Percentiles rank a stretch among this genome's conserved stretches.
Conservation (phyloP, 2,113 vertebrate species). For the Camelus bactrianus region DNA sequence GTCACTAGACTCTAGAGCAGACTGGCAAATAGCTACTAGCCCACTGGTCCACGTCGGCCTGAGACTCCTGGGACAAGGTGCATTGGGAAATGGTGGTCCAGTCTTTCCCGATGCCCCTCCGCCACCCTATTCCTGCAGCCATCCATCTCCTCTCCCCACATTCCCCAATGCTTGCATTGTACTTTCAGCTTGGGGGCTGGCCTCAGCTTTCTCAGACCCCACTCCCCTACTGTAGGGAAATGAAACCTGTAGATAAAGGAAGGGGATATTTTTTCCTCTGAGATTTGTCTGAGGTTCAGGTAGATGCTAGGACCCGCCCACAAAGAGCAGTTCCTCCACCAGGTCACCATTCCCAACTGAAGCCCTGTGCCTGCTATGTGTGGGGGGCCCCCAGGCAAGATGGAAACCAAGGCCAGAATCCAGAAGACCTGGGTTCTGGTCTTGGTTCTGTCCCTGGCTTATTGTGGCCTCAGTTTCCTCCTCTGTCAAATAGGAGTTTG, state of each 20-base stretch:
- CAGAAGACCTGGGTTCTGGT: background rate
- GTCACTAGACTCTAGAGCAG: background rate
- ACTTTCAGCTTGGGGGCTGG: background rate
- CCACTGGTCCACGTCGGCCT: background rate
- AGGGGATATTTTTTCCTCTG: background rate
- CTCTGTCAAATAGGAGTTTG: slow-evolving; percentile 10
- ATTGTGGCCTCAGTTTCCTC: background rate
- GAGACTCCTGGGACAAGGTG: background rate
- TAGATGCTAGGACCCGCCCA: background rate
- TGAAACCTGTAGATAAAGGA: background rate
- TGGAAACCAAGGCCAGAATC: background rate
- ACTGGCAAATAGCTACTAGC: background rate
- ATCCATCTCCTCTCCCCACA: background rate
- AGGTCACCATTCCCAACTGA: background rate
- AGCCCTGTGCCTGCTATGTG: background rate
- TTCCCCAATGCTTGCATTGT: background rate
- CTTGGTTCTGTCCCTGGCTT: slow-evolving; percentile 26
- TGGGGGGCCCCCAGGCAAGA: background rate
- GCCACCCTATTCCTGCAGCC: background rate
- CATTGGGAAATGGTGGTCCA: background rate
- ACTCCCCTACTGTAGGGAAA: background rate
- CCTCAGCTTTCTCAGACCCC: background rate
- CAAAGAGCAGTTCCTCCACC: background rate
- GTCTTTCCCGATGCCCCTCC: background rate
- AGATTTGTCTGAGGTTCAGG: background rate